A percentile compares a stretch with the other conserved stretches of the same genome.
Conservation (phyloP, 1,140 invertebrate genomes). For the Triops longicaudatus region DNA sequence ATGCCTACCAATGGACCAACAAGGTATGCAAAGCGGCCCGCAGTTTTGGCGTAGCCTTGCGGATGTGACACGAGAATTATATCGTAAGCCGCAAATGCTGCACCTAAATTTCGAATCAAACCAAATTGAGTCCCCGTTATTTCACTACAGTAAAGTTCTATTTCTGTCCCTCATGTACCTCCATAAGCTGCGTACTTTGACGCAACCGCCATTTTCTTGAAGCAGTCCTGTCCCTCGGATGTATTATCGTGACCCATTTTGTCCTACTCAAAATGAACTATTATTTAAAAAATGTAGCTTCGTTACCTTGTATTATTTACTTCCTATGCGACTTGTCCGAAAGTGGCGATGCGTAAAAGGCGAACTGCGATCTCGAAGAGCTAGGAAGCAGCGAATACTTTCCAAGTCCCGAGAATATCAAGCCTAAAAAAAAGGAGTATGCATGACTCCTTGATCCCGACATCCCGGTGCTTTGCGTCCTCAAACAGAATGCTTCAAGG, state of each 20-base stretch:
- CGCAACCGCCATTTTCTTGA: constrained; percentile 51
- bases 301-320: neutral
- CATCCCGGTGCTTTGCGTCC: no score
- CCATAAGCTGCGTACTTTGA: constrained; percentile 47
- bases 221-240: constrained; percentile 58
- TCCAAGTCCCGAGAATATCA: no score
- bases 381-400: no score
- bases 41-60: constrained; percentile 42
- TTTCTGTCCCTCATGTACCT: constrained; percentile 30
- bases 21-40: constrained; percentile 45
- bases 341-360: no score
- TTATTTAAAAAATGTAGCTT: neutral
- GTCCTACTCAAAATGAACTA: constrained; percentile 34
- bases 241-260: constrained; percentile 47
- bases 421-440: no score
- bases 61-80: constrained; percentile 49
- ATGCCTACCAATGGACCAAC: constrained; percentile 52
- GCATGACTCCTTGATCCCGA: no score
- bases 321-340: neutral
- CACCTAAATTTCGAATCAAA: constrained; percentile 31
- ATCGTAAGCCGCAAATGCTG: constrained; percentile 47
- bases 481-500: no score
- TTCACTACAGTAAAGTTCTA: neutral
- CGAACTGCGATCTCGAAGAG: no score
- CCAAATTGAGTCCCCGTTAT: neutral